Evolutionary conservation across 2,888 invertebrate genomes (phyloP).

Genomic region (Drosophila barbarae): DNA sequence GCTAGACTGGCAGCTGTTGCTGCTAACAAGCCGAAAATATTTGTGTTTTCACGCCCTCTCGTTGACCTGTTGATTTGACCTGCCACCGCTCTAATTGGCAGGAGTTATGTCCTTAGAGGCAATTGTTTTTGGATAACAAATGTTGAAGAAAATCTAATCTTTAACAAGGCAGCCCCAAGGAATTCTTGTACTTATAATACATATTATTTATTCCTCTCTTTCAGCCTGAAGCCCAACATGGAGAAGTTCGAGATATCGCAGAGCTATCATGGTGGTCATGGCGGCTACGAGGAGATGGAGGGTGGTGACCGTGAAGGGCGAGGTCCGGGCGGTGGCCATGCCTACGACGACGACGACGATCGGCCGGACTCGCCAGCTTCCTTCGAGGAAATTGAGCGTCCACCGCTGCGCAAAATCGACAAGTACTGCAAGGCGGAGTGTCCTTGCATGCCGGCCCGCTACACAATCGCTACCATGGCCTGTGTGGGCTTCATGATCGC

Average conservation of each 20-base stretch:
- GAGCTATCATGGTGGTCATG: conserved; percentile 76
- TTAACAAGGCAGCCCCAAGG: neutral
- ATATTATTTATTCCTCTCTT: conserved; percentile 18
- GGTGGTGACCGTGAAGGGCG: conserved; percentile 74
- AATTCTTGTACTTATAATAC: neutral
- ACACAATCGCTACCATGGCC: conserved; percentile 91
- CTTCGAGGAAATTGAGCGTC: conserved; percentile 90
- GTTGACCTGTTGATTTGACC: conserved; percentile 42
- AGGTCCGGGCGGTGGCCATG: conserved; percentile 76
- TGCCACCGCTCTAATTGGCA: conserved; percentile 57
- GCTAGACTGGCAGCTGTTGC: conserved; percentile 48
- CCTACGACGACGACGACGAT: conserved; percentile 81
- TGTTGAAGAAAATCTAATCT: neutral
- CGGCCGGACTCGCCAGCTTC: conserved; percentile 87
- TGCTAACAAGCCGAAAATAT: conserved; percentile 74
- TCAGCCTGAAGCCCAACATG: conserved; percentile 73
- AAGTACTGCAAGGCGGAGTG: conserved; percentile 92
- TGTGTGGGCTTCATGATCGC: conserved; percentile 95
- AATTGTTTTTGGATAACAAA: neutral
- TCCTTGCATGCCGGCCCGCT: conserved; percentile 90
- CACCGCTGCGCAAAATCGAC: conserved; percentile 91
- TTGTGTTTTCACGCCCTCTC: conserved; percentile 69
- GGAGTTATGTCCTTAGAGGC: conserved; percentile 50
- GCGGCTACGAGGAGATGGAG: conserved; percentile 79
- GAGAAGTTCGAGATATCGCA: conserved; percentile 78